A percentile compares a stretch with the other conserved stretches of the same genome.
Conservation (phyloP, 2,113 vertebrate genomes). For the Cercocebus atys region DNA sequence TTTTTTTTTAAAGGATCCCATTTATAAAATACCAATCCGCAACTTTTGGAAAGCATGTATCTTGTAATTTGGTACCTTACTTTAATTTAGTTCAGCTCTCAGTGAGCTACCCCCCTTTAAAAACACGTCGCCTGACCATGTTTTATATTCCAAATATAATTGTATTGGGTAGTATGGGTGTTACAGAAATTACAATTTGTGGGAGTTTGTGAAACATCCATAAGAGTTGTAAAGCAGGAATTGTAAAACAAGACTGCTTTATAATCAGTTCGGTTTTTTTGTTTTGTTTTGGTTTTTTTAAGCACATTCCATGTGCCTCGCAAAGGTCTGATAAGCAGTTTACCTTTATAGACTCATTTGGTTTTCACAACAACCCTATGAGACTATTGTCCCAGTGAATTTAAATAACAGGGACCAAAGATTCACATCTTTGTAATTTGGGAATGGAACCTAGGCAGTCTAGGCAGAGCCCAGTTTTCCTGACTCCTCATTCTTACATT, state of each 20-base stretch:
- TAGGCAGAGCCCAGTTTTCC: neutral
- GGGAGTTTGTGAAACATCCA: conserved; percentile 4
- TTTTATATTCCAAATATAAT: conserved; percentile 45
- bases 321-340: conserved; percentile 43
- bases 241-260: conserved; percentile 42
- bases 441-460: neutral
- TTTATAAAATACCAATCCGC: conserved; percentile 47
- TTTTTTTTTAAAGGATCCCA: neutral
- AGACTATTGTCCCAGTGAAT: conserved; percentile 8
- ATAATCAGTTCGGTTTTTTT: neutral
- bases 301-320: neutral
- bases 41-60: conserved; percentile 10
- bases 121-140: conserved; percentile 17
- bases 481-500: neutral
- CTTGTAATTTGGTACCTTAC: conserved; percentile 13
- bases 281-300: neutral
- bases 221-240: conserved; percentile 37
- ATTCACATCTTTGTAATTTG: conserved; percentile 19
- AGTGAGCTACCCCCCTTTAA: neutral
- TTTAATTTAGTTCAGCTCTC: conserved; percentile 26
- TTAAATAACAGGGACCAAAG: conserved; percentile 19
- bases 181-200: conserved; percentile 47
- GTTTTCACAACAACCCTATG: neutral
- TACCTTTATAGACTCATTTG: conserved; percentile 12
- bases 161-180: conserved; percentile 2